phyloP scores from a whole-genome alignment of 2,113 vertebrate genomes.

The Chlamydotis undulata region DNA sequence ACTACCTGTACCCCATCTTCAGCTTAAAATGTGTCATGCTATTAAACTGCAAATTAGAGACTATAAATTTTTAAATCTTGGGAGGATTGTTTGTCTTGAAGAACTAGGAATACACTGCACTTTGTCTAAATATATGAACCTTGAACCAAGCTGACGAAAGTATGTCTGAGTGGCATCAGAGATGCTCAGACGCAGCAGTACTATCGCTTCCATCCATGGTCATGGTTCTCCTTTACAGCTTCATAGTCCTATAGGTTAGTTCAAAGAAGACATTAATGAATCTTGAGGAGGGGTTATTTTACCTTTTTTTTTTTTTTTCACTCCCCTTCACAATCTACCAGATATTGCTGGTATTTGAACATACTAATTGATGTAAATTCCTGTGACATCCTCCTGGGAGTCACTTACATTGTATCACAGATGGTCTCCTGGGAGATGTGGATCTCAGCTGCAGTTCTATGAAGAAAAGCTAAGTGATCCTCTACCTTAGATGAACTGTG shows the following conservation, averaged over 20 bases:
- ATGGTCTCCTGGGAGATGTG: background rate
- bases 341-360: background rate
- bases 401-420: background rate
- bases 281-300: background rate
- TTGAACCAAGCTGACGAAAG: background rate
- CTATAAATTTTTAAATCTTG: background rate
- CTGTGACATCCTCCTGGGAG: background rate
- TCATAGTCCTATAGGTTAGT: background rate
- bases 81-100: background rate
- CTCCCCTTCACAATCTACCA: background rate
- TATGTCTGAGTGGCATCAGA: background rate
- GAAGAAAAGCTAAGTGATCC: conserved; percentile 28
- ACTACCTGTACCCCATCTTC: background rate
- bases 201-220: background rate
- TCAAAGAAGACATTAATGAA: background rate
- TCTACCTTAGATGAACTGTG: conserved; percentile 3
- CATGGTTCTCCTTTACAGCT: background rate
- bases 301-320: background rate
- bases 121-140: background rate
- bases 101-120: background rate
- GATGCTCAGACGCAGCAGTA: background rate
- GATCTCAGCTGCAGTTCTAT: conserved; percentile 33
- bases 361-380: conserved; percentile 9
- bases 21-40: background rate
- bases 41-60: background rate